Evolutionary conservation across 1,140 invertebrate species (phyloP).

Genomic region (Triops longicaudatus): DNA sequence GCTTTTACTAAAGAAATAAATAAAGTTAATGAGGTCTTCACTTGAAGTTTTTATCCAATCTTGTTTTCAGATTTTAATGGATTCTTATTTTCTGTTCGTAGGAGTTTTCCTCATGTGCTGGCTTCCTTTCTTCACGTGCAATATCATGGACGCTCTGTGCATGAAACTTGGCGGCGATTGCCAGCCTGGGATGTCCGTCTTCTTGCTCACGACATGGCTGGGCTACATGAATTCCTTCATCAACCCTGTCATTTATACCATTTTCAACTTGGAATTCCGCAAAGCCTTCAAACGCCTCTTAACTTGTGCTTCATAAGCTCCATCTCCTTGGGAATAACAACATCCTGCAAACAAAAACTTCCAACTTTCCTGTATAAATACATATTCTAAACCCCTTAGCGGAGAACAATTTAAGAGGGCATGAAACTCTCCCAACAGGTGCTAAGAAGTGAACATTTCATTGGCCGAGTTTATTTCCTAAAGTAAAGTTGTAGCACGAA

Average conservation of each 20-base stretch:
- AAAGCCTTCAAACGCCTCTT: slow-evolving; percentile 76
- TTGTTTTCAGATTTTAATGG: too few relatives aligned
- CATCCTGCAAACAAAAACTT: neutral
- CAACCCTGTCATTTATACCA: slow-evolving; percentile 90
- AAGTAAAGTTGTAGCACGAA: neutral
- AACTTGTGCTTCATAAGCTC: slow-evolving; percentile 22
- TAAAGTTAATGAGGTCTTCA: too few relatives aligned
- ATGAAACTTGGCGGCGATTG: slow-evolving; percentile 71
- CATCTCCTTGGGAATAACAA: neutral
- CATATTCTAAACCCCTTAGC: neutral
- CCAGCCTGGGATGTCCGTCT: slow-evolving; percentile 75
- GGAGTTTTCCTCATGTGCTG: slow-evolving; percentile 95
- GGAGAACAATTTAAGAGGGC: neutral
- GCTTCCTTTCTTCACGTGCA: slow-evolving; percentile 98
- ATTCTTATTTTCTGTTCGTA: slow-evolving; percentile 40
- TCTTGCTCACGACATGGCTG: slow-evolving; percentile 94
- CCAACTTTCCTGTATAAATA: neutral
- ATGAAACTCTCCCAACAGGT: neutral
- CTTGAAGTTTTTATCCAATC: too few relatives aligned
- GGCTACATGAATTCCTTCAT: slow-evolving; percentile 91
- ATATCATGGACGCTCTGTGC: slow-evolving; percentile 93
- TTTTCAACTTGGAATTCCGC: slow-evolving; percentile 98
- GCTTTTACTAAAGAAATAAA: too few relatives aligned
- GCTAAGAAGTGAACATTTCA: neutral
- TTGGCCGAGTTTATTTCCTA: neutral